Conservation (phyloP, 2,888 invertebrate species). For the Masnerella sp. region DNA sequence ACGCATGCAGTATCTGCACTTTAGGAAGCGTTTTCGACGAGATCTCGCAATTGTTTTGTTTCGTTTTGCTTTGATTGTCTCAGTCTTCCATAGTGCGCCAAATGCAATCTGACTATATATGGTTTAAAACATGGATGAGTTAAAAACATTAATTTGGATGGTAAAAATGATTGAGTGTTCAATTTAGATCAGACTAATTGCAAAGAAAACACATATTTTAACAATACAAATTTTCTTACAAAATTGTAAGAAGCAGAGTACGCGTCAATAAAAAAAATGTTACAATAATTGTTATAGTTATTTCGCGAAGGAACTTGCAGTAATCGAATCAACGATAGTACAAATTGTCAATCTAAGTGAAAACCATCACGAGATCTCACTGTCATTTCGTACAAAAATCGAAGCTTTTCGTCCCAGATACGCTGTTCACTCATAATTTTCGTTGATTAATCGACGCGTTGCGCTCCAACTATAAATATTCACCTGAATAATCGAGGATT, state of each 20-base stretch:
- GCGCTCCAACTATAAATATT: too few relatives aligned
- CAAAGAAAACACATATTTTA: too few relatives aligned
- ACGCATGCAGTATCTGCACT: conserved; percentile 3
- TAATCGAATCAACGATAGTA: conserved; percentile 6
- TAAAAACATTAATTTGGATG: too few relatives aligned
- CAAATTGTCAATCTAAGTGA: conserved; percentile 3
- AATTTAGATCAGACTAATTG: too few relatives aligned
- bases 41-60: conserved; percentile 30
- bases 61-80: conserved; percentile 25
- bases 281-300: not conserved
- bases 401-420: not conserved
- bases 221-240: not conserved
- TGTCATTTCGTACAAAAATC: conserved; percentile 2
- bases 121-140: too few relatives aligned
- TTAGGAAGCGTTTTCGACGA: conserved; percentile 46
- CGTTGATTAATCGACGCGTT: not conserved
- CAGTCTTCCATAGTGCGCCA: conserved; percentile 32
- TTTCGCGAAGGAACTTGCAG: conserved; percentile 11
- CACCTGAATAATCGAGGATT: too few relatives aligned
- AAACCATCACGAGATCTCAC: conserved; percentile 19
- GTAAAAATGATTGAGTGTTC: not conserved
- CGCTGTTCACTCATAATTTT: not conserved
- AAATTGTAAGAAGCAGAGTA: not conserved
- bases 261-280: not conserved
- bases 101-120: too few relatives aligned